Evolutionary conservation across 2,797 vertebrate genomes (phyloP).

Genomic region (Tauraco hartlaubi): DNA sequence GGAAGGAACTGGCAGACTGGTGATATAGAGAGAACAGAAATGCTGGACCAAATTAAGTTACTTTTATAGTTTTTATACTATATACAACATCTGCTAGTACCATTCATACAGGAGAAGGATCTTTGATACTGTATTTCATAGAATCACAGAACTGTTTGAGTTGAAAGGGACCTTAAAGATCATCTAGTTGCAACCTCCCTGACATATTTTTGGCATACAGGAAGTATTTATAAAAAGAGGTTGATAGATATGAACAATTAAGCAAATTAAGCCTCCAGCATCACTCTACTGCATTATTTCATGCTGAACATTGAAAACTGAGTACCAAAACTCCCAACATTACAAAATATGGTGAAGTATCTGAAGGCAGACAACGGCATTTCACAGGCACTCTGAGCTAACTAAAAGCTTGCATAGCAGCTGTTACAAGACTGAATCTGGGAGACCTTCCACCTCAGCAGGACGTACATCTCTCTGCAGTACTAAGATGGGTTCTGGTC

Average conservation of each 20-base stretch:
- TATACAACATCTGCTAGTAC: background rate
- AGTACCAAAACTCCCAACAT: background rate
- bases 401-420: fast-evolving
- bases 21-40: background rate
- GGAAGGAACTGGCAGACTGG: background rate
- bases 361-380: background rate
- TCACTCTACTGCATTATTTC: background rate
- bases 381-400: background rate
- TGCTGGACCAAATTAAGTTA: background rate
- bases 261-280: background rate
- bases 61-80: background rate
- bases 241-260: background rate
- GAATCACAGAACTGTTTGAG: no score
- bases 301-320: background rate
- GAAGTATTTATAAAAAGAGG: background rate
- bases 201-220: background rate
- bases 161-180: no score
- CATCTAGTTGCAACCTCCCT: background rate
- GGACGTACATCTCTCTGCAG: background rate
- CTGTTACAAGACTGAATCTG: background rate
- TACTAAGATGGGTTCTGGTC: background rate
- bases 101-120: background rate
- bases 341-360: background rate
- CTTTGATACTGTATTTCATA: background rate
- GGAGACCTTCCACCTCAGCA: no score